Evolutionary conservation across 23 tunicate genomes (phyloP), one percentile per base, ranked within the genome.

Genomic region (Clavelina lepadiformis): DNA sequence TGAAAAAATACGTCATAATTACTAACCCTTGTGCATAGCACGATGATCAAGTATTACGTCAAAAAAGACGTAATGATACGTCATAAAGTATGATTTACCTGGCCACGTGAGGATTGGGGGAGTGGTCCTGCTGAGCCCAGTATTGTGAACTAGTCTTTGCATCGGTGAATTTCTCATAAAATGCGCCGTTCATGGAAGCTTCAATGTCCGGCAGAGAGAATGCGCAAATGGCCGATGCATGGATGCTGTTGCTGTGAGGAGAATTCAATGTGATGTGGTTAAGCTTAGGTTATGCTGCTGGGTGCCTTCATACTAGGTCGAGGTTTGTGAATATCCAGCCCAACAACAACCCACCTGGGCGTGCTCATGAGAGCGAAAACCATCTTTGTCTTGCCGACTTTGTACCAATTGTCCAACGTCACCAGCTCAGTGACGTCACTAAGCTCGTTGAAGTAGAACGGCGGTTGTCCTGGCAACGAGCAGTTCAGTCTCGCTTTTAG

Each of bases 171-270:
- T 58, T 78, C 33, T 78, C 84, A 21, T 32, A 1, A 33, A 69
- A 78, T 11, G 83, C 63, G 27, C 84, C 79, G 2, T 35, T 47
- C 22, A 85, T 26, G 28, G 94, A 35, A 15, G 18, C 25, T 77
- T 85, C 85, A 32, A 85, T 85, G 46, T 77, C 80, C 6, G 78
- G 61, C 55, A 57, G 58, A 31, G 65, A 34, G 53, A 61, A 85
- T 6, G 77, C 94, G 41, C 94, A 85, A 28, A 85, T 58, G 4
- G 94, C 94, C 21, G 94, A 85, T 1, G 84, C 85, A 34, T 78
- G 77, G 31, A 78, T 46, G 52, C 85, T 85, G 32, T 85, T 78
- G 28, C 94, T 85, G 20, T 5, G 38, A 31, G 6, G n/a, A n/a
- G n/a, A n/a, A n/a, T n/a, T n/a, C n/a, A n/a, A n/a, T n/a, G n/a